Percentiles rank a stretch among this genome's conserved stretches.
Evolutionary conservation across 2,888 invertebrate species (phyloP).

Genomic region (Ceraclea dissimilis): DNA sequence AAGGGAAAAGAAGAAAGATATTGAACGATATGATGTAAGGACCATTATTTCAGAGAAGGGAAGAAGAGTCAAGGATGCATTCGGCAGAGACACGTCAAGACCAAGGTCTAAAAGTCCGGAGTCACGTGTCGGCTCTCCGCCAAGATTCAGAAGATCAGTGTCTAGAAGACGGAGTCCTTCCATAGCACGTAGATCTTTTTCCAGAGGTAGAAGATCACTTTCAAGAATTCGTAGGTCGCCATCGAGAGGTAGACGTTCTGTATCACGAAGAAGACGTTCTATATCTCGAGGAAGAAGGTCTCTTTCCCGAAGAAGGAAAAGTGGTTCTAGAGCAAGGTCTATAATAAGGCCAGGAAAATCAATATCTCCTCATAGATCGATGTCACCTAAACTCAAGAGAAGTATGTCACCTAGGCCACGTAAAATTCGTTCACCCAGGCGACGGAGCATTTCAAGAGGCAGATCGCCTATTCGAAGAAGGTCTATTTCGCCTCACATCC

Average conservation of each 20-base stretch:
- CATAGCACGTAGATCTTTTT: slow-evolving; percentile 31
- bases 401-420: slow-evolving; percentile 28
- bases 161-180: slow-evolving; percentile 31
- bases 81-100: slow-evolving; percentile 63
- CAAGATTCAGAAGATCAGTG: slow-evolving; percentile 28
- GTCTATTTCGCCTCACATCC: slow-evolving; percentile 16
- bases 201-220: slow-evolving; percentile 31
- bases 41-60: slow-evolving; percentile 66
- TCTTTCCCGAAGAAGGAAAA: slow-evolving; percentile 29
- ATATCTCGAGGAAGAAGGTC: slow-evolving; percentile 32
- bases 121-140: slow-evolving; percentile 28
- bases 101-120: slow-evolving; percentile 33
- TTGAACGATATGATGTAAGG: slow-evolving; percentile 77
- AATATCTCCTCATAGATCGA: slow-evolving; percentile 27
- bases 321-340: slow-evolving; percentile 30
- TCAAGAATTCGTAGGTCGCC: slow-evolving; percentile 29
- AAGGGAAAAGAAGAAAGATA: slow-evolving; percentile 64
- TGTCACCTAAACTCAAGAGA: slow-evolving; percentile 32
- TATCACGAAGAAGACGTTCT: slow-evolving; percentile 29
- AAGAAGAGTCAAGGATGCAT: slow-evolving; percentile 62
- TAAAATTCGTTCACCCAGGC: slow-evolving; percentile 26
- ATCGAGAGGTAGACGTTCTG: slow-evolving; percentile 18
- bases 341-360: slow-evolving; percentile 27
- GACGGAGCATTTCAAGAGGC: slow-evolving; percentile 27
- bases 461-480: slow-evolving; percentile 28